These are phyloP conservation scores for Coturnix japonica DNA, from an alignment of 2,113 vertebrate genomes.

Conservation along the genomic window DNA sequence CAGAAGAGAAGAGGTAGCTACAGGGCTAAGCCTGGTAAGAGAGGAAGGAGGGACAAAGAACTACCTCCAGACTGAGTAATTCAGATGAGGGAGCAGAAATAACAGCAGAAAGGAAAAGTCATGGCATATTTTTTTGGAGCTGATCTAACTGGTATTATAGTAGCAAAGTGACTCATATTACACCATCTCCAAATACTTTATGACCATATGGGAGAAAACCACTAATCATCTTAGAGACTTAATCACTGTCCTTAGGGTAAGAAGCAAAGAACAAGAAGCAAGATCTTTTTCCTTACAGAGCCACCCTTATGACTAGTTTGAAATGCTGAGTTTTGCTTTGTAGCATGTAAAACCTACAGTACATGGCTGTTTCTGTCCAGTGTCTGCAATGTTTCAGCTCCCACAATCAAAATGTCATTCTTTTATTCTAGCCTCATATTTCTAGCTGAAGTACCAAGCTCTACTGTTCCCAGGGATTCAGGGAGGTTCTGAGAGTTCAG, in stretches of 20 bases:
- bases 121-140: neutral
- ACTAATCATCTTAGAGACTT: neutral
- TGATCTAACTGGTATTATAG: neutral
- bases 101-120: neutral
- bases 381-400: neutral
- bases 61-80: neutral
- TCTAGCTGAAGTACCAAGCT: neutral
- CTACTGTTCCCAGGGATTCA: rapidly evolving
- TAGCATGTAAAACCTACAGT: neutral
- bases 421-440: neutral
- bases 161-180: neutral
- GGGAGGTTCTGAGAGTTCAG: neutral
- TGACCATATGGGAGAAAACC: neutral
- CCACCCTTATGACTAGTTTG: neutral
- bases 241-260: neutral
- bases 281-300: neutral
- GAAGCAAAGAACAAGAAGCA: neutral
- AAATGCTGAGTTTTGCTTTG: neutral
- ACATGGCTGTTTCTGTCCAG: neutral
- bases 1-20: neutral
- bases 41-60: neutral
- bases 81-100: neutral
- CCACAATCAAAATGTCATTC: neutral
- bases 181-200: neutral
- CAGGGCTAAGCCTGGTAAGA: neutral